Conservation (phyloP, 2,888 invertebrate species). For the Drosophila suboccidentalis region DNA sequence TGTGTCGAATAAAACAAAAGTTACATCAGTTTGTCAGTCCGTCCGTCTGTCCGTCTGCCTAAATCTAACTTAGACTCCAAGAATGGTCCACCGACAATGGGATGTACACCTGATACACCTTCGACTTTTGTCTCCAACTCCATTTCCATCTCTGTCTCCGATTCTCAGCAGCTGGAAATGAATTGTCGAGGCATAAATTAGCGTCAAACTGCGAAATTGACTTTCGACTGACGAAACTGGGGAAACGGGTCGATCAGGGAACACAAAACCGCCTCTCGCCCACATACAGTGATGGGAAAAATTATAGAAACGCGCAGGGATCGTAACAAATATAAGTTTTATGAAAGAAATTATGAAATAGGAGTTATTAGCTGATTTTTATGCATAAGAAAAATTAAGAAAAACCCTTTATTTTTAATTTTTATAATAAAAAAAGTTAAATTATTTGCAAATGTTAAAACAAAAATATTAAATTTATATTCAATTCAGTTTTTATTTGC, state of each 20-base stretch:
- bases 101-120: conserved; percentile 28
- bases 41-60: background rate
- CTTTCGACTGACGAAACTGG: conserved; percentile 41
- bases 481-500: too few relatives aligned
- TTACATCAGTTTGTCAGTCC: conserved; percentile 63
- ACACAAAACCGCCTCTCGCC: background rate
- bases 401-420: too few relatives aligned
- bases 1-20: conserved; percentile 70
- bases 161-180: conserved; percentile 35
- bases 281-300: too few relatives aligned
- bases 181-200: conserved; percentile 69
- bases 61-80: conserved; percentile 17
- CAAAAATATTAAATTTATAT: too few relatives aligned
- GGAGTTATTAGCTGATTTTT: too few relatives aligned
- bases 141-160: background rate
- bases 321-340: too few relatives aligned
- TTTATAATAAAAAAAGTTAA: too few relatives aligned
- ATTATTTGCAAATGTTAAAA: too few relatives aligned
- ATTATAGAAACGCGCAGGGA: too few relatives aligned
- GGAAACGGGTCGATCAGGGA: conserved; percentile 19
- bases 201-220: conserved; percentile 70
- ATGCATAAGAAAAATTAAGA: too few relatives aligned
- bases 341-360: too few relatives aligned
- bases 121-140: conserved; percentile 8
- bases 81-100: conserved; percentile 46